A percentile compares a stretch with the other conserved stretches of the same genome.
These are phyloP conservation scores for Drosophila antonietae DNA, from an alignment of 2,888 invertebrate genomes.

Conservation along the genomic window DNA sequence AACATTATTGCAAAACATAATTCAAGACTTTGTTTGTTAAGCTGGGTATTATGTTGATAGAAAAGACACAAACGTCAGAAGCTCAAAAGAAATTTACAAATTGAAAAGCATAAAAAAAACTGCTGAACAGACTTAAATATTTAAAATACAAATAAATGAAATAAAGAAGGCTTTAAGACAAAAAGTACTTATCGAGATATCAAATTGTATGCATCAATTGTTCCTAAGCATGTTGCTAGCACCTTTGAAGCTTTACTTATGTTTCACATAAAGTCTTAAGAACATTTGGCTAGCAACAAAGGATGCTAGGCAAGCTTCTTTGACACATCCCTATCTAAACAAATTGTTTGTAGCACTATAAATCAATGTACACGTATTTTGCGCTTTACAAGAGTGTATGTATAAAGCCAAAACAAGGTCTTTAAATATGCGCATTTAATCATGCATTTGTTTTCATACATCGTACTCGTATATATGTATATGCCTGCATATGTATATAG, in stretches of 20 bases:
- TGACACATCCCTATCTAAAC: not conserved
- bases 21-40: too few species aligned
- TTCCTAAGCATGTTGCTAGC: not conserved
- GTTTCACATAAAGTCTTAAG: not conserved
- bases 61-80: too few species aligned
- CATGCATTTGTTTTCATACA: slow-evolving; percentile 22
- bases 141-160: too few species aligned
- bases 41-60: too few species aligned
- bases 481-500: not conserved
- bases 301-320: not conserved
- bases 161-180: too few species aligned
- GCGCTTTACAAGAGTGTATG: not conserved
- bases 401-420: slow-evolving; percentile 24
- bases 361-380: not conserved
- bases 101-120: too few species aligned
- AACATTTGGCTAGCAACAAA: not conserved
- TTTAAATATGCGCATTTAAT: slow-evolving; percentile 47
- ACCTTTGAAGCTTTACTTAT: too few species aligned
- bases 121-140: too few species aligned
- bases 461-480: not conserved
- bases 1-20: too few species aligned
- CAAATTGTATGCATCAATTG: not conserved
- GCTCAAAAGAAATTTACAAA: too few species aligned
- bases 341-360: not conserved
- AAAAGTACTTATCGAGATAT: too few species aligned